These are phyloP conservation scores for Oreochromis niloticus DNA, from an alignment of 2,113 vertebrate genomes.

Conservation along the genomic window DNA sequence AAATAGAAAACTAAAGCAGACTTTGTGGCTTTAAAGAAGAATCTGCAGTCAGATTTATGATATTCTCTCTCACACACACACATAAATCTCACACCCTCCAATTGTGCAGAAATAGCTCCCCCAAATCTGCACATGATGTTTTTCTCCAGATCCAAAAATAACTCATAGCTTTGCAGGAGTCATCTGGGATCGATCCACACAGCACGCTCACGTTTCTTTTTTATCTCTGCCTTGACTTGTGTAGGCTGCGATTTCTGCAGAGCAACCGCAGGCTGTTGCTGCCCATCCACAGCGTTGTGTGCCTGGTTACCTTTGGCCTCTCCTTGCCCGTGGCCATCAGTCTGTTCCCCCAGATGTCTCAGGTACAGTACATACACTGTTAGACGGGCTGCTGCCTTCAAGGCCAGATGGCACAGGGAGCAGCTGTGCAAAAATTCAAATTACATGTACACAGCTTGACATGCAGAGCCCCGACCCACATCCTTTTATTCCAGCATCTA, in stretches of 20 bases:
- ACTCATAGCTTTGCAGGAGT: neutral
- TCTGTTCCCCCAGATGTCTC: slow-evolving; percentile 97
- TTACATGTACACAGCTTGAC: slow-evolving; percentile 41
- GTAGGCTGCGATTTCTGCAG: slow-evolving; percentile 83
- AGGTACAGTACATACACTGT: slow-evolving; percentile 71
- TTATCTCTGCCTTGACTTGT: neutral
- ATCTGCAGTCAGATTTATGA: neutral
- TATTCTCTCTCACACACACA: neutral
- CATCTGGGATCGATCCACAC: slow-evolving; percentile 4
- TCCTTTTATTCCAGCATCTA: neutral
- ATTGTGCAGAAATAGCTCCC: slow-evolving; percentile 3
- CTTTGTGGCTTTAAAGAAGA: neutral
- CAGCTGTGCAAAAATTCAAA: slow-evolving; percentile 41
- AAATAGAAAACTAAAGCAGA: neutral
- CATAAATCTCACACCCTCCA: slow-evolving; percentile 3
- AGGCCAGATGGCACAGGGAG: slow-evolving; percentile 23
- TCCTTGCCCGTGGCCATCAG: slow-evolving; percentile 97
- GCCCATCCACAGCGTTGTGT: slow-evolving; percentile 91
- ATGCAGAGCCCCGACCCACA: neutral
- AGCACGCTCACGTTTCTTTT: neutral
- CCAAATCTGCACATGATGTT: neutral
- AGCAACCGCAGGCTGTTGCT: slow-evolving; percentile 83
- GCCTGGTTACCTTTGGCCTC: slow-evolving; percentile 91
- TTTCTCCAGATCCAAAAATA: slow-evolving; percentile 37
- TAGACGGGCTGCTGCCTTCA: neutral